phyloP scores from a whole-genome alignment of 2,113 vertebrate species.

The Petrocephalus zakoni region DNA sequence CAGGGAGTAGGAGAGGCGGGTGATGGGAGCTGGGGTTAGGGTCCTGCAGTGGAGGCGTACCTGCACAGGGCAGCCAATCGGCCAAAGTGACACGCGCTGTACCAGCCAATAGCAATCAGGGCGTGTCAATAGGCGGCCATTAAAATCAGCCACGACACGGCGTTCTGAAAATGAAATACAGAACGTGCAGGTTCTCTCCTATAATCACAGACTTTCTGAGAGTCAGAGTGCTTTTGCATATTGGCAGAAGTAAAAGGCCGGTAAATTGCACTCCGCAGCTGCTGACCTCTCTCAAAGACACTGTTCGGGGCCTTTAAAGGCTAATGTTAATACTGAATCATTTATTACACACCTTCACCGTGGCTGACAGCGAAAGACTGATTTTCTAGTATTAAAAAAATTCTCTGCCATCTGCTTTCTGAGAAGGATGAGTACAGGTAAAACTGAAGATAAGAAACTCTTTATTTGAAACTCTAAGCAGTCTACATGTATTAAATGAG shows the following conservation, averaged over 20 bases:
- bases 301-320: constrained; percentile 2
- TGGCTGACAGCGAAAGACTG: constrained; percentile 7
- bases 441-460: background rate
- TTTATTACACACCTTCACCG: background rate
- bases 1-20: constrained; percentile 42
- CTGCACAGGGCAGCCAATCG: background rate
- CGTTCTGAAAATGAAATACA: background rate
- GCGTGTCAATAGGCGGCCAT: background rate
- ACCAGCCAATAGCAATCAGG: background rate
- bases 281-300: background rate
- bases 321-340: background rate
- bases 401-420: background rate
- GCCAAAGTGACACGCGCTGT: background rate
- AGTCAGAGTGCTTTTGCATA: background rate
- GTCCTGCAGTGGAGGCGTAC: background rate
- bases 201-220: background rate
- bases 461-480: background rate
- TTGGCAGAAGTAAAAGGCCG: background rate
- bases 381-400: background rate
- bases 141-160: background rate
- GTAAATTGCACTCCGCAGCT: constrained; percentile 4
- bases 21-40: background rate
- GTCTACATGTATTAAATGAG: background rate
- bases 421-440: background rate
- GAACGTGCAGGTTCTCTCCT: background rate